These are phyloP conservation scores for Mormoops blainvillei DNA, from an alignment of 2,113 vertebrate species.

Conservation along the genomic window DNA sequence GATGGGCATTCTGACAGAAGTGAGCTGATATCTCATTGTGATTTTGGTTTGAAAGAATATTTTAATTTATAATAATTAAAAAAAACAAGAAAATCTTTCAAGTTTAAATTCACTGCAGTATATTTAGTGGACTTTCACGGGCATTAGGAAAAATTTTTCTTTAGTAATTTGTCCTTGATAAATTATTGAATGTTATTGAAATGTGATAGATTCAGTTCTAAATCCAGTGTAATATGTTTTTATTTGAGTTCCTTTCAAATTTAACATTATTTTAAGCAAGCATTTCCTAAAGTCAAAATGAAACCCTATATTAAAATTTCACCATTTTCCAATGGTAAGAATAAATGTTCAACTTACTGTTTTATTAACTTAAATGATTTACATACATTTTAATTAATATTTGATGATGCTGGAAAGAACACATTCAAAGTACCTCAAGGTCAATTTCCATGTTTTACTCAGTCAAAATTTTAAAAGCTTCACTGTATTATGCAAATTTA, in stretches of 20 bases:
- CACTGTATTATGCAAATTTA: not conserved
- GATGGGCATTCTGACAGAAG: no score
- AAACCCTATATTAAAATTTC: not conserved
- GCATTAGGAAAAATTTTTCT: not conserved
- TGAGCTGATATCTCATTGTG: no score
- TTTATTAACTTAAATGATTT: not conserved
- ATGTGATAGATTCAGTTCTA: not conserved
- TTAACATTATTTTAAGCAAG: not conserved
- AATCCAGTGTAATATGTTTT: not conserved
- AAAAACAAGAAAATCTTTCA: not conserved
- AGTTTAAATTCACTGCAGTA: not conserved
- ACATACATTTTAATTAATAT: not conserved
- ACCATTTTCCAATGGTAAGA: not conserved
- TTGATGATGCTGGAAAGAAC: constrained; percentile 2
- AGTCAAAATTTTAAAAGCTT: not conserved
- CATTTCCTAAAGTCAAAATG: constrained; percentile 5
- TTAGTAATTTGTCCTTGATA: not conserved
- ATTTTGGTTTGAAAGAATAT: not conserved
- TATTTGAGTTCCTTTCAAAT: not conserved
- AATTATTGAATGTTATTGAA: not conserved
- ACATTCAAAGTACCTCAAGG: not conserved
- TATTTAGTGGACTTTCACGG: not conserved
- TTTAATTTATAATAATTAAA: not conserved
- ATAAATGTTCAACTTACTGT: not conserved
- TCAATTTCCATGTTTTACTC: not conserved